phyloP scores from a whole-genome alignment of 2,888 invertebrate genomes.

The Brachyptera putata region DNA sequence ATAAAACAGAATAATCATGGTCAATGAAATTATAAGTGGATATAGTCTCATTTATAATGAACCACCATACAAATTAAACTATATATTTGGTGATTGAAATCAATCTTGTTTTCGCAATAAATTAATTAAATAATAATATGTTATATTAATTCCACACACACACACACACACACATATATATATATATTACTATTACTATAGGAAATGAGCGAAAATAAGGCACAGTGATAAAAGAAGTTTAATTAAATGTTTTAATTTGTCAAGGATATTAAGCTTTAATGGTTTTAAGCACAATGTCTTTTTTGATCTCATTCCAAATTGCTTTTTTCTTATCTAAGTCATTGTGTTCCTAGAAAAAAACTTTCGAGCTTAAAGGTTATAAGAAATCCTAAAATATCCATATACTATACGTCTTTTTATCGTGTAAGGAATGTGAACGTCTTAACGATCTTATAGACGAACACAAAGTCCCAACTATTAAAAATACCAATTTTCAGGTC shows the following conservation, averaged over 20 bases:
- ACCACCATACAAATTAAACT: too few relatives aligned
- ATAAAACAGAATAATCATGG: too few relatives aligned
- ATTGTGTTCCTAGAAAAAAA: not conserved
- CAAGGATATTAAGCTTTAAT: not conserved
- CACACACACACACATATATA: too few relatives aligned
- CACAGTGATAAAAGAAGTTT: too few relatives aligned
- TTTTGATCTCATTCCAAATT: slow-evolving; percentile 9
- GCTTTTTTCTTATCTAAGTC: slow-evolving; percentile 4
- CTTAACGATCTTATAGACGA: not conserved
- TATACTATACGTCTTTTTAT: not conserved
- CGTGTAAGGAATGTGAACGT: not conserved
- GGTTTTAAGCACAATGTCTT: not conserved
- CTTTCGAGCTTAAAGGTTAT: not conserved
- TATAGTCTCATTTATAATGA: too few relatives aligned
- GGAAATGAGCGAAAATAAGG: too few relatives aligned
- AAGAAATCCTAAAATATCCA: slow-evolving; percentile 4
- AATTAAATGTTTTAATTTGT: not conserved
- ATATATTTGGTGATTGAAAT: too few relatives aligned
- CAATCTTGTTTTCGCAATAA: too few relatives aligned
- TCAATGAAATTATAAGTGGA: too few relatives aligned
- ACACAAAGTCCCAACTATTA: slow-evolving; percentile 10
- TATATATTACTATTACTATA: too few relatives aligned
- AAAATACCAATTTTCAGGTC: slow-evolving; percentile 28
- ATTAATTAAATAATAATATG: too few relatives aligned
- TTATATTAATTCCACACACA: too few relatives aligned